Evolutionary conservation across 92 coral and sea anemone species (phyloP).

Genomic region (Blastomussa wellsi): DNA sequence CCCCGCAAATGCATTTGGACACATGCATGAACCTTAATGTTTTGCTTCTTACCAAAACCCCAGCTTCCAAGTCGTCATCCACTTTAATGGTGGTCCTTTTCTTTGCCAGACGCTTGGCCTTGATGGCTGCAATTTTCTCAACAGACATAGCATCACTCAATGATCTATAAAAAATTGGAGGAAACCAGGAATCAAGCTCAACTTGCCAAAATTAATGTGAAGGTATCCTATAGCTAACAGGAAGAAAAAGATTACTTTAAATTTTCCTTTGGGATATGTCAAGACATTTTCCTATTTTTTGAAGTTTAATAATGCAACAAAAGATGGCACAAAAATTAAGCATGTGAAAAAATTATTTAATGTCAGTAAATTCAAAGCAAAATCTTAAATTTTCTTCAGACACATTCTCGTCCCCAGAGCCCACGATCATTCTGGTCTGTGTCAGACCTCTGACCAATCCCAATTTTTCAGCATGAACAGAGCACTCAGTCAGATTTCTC

Average conservation of each 20-base stretch:
- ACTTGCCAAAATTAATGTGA: neutral
- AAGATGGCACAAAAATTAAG: too few species aligned
- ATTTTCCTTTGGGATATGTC: neutral
- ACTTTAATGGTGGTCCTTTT: constrained; percentile 92
- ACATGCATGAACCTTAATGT: neutral
- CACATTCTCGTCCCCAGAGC: too few species aligned
- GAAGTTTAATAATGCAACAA: too few species aligned
- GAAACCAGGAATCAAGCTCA: neutral
- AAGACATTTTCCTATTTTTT: neutral
- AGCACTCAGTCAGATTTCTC: too few species aligned
- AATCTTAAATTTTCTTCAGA: too few species aligned
- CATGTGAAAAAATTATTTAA: too few species aligned
- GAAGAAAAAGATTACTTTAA: neutral
- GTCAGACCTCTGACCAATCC: too few species aligned
- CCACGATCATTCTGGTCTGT: too few species aligned
- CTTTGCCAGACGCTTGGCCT: constrained; percentile 98
- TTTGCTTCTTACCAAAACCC: constrained; percentile 72
- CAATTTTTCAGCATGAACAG: too few species aligned
- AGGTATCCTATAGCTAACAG: neutral
- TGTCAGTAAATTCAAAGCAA: too few species aligned
- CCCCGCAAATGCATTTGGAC: neutral
- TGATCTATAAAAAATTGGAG: constrained; percentile 52
- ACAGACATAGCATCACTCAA: constrained; percentile 99
- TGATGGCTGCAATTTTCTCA: constrained; percentile 98
- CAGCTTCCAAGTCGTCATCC: constrained; percentile 95